phyloP scores from a whole-genome alignment of 1,140 invertebrate species.

The Heterodera carotae region DNA sequence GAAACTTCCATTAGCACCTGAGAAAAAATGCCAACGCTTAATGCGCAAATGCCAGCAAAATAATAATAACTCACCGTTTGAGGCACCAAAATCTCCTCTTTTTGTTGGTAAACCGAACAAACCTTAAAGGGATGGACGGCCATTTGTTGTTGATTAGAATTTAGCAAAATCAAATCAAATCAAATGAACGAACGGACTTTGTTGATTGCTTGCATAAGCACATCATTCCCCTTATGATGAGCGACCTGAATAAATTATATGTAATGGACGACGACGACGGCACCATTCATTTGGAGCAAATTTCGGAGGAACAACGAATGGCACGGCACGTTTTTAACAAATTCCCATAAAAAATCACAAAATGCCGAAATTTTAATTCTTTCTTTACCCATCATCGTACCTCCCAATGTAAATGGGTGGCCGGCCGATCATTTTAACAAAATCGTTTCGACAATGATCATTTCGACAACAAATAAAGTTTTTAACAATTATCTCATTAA shows the following conservation, averaged over 20 bases:
- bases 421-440: too few species aligned
- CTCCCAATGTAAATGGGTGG: too few species aligned
- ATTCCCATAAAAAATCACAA: too few species aligned
- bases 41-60: not conserved
- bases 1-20: slow-evolving; percentile 61
- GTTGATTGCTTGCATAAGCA: slow-evolving; percentile 70
- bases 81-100: slow-evolving; percentile 63
- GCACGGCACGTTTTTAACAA: too few species aligned
- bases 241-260: slow-evolving; percentile 84
- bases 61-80: slow-evolving; percentile 44
- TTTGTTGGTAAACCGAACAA: slow-evolving; percentile 58
- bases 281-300: slow-evolving; percentile 72
- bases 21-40: not conserved
- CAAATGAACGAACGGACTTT: slow-evolving; percentile 66
- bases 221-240: slow-evolving; percentile 80
- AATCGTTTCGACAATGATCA: too few species aligned
- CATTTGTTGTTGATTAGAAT: not conserved
- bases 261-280: too few species aligned
- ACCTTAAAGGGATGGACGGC: slow-evolving; percentile 44
- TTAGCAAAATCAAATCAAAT: not conserved
- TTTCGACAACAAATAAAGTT: too few species aligned
- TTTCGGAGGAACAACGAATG: not conserved
- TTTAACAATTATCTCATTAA: too few species aligned
- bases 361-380: too few species aligned
- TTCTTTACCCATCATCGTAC: too few species aligned